phyloP scores from a whole-genome alignment of 1,140 invertebrate genomes.

The Brachionus asplanchnoidis region DNA sequence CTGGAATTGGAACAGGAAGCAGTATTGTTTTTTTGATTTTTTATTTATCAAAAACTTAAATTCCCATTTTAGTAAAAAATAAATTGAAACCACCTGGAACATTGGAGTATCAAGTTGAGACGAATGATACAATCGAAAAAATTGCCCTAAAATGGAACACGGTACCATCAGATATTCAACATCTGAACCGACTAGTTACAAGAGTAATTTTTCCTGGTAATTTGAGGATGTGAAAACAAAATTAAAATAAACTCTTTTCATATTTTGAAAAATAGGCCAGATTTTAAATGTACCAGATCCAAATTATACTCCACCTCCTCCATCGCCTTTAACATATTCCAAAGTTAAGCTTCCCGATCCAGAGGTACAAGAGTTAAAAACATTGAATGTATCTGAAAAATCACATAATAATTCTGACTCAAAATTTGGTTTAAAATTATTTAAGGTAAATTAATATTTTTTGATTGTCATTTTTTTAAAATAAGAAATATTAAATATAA shows the following conservation, averaged over 20 bases:
- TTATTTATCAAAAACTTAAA: too few species aligned
- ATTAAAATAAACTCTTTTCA: not conserved
- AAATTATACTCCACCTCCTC: not conserved
- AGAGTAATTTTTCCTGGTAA: conserved; percentile 25
- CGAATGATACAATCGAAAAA: conserved; percentile 38
- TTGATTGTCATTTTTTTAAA: too few species aligned
- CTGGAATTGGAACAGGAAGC: too few species aligned
- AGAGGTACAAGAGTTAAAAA: not conserved
- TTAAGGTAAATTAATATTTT: too few species aligned
- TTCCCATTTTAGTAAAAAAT: not conserved
- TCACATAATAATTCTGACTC: not conserved
- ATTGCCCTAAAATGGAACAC: conserved; percentile 41
- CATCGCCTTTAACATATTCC: not conserved
- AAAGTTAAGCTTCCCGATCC: not conserved
- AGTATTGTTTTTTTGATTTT: too few species aligned
- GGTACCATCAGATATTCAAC: conserved; percentile 29
- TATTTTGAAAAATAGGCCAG: not conserved
- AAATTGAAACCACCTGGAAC: conserved; percentile 9
- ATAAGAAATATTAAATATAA: too few species aligned
- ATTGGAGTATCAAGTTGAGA: conserved; percentile 20
- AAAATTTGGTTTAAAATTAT: too few species aligned
- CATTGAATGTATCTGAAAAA: not conserved
- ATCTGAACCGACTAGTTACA: conserved; percentile 28
- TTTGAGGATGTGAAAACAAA: too few species aligned
- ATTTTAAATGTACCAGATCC: conserved; percentile 20